phyloP scores from a whole-genome alignment of 2,888 invertebrate genomes.

The Scaptomyza parva region DNA sequence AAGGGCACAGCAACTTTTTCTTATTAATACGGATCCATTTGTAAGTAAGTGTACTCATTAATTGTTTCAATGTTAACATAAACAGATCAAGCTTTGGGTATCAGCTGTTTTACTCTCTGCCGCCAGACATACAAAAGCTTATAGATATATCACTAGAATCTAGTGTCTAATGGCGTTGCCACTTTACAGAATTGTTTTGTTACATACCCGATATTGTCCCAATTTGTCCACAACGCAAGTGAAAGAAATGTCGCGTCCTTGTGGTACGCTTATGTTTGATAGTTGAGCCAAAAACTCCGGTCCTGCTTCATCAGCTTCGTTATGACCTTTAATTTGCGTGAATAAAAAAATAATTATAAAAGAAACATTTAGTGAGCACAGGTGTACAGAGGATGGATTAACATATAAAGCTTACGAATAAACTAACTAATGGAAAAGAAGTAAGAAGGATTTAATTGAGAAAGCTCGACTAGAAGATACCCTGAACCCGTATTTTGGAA shows the following conservation, averaged over 20 bases:
- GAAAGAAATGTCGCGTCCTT: conserved; percentile 94
- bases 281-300: conserved; percentile 94
- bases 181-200: no score
- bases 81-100: not conserved
- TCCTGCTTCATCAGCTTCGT: conserved; percentile 87
- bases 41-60: no score
- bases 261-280: conserved; percentile 94
- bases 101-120: no score
- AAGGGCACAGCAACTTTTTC: not conserved
- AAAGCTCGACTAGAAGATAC: no score
- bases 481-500: no score
- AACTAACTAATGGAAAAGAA: not conserved
- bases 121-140: not conserved
- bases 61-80: not conserved
- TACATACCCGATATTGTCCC: conserved; percentile 91
- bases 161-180: not conserved
- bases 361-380: conserved; percentile 18
- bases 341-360: conserved; percentile 14
- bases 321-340: conserved; percentile 87
- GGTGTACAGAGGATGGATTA: conserved; percentile 17
- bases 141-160: not conserved
- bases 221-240: conserved; percentile 96
- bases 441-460: no score
- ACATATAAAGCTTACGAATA: conserved; percentile 6
- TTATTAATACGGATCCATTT: not conserved